Evolutionary conservation across 2,797 vertebrate species (phyloP), one percentile per base, ranked within the genome.

Genomic region (Luscinia megarhynchos): DNA sequence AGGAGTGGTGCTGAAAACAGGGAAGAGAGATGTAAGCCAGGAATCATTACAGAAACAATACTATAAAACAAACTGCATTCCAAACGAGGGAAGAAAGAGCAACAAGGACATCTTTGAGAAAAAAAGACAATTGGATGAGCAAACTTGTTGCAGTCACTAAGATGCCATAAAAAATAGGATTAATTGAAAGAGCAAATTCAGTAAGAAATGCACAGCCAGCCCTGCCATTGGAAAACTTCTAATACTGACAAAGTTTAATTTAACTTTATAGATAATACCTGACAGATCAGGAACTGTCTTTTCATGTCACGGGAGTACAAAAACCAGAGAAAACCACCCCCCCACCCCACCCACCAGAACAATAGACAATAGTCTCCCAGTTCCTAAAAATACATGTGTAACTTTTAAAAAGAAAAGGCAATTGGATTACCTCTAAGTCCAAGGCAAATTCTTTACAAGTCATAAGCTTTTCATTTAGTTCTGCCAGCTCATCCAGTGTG

Each of bases 1-100:
- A 99, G 41, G 99, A 99, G 96, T 99, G 99, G 91, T 99, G 99
- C 99, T 99, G 95, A 4, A 50, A 51, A n/a, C 5, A 67, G 0
- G 14, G 54, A 13, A n/a, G 23, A 61, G 57, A 63, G 51, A 50
- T 8, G 13, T 38, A 40, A 89, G 26, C 34, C 19, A 41, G 34
- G 32, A 57, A 32, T 23, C 15, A 21, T 21, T 50, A 57, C 61
- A 77, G 20, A 75, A 86, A 24, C 24, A 67, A 67, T 18, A 10
- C 14, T 54, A 21, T 12, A 76, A 82, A 89, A 32, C 29, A 74
- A 79, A 78, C 16, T 78, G 53, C 40, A 61, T 2, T 15, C 13
- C 30, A 84, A 54, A 54, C 8, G 21, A 74, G 72, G 36, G 45
- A 48, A 62, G 27, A 54, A 85, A 59, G 61, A 58, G 27, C 32